Base-by-base conservation (phyloP, 2,113 vertebrate genomes). In the Aviceda subcristata region DNA sequence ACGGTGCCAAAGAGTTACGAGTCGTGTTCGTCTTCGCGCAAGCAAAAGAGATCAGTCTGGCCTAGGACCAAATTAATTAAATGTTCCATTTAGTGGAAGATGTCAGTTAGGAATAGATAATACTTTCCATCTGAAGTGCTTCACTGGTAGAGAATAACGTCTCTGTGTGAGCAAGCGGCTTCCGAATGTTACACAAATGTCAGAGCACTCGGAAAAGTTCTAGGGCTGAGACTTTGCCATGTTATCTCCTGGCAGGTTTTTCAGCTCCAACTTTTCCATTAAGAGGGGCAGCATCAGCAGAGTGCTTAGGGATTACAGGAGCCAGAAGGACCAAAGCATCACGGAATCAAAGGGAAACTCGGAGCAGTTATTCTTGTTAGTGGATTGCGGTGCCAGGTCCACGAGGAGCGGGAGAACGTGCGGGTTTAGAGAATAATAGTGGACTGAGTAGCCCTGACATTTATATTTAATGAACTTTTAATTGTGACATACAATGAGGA, bases 31-130 rank as follows among this genome's bases (percentile, higher is more conserved):
- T 94, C 96, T 59, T 85, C 92, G 39, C 60, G 67, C 71, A 41
- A 95, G 81, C 88, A 68, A 68, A 77, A 85, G 64, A 50, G 62
- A 34, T 95, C 84, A 82, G 64, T 46, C 86, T 97, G 97, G 97
- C 81, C 92, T 77, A 12, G 73, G 86, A 93, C 86, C 94, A 96
- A 94, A 75, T 96, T 95, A 94, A 95, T 96, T 97, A 97, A 96
- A 93, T 87, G 41, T 97, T 97, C 95, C 62, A 90, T 96, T 98
- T 95, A 94, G 66, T 86, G 72, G 96, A 92, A 97, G 94, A 95
- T 96, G 94, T 94, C 95, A 95, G 94, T n/a, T 88, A 95, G 87
- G 89, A 95, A 91, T 43, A 95, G 96, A 95, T 95, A 96, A 91
- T 91, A 27, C 74, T 84, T 89, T 78, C 90, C 76, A 16, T 94